Base-by-base conservation (phyloP, 2,113 vertebrate species). In the Rhipidura dahli region DNA sequence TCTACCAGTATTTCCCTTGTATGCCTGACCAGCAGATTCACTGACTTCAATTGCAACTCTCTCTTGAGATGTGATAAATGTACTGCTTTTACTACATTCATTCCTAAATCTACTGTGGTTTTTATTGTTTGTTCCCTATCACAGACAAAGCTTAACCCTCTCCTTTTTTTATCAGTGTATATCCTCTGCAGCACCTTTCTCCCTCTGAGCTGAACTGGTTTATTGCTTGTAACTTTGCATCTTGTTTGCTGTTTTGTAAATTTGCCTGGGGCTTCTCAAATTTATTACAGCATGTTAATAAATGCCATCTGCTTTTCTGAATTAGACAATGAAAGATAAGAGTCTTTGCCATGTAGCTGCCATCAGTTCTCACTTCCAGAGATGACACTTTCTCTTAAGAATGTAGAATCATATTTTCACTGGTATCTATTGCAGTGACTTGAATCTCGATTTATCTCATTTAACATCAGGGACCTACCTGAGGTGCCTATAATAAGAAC, bases 231-330 rank as follows among this genome's bases (percentile, higher is more conserved):
- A 92, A 85, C 47, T 59, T 83, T 3, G 5, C 66, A 50, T 90
- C 75, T 83, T 95, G 71, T 80, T 94, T 92, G 53, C 50, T 77
- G 54, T 45, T 90, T 90, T 95, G 39, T 87, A 53, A 87, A 7
- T 89, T 91, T 93, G 92, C 95, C 94, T 80, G 70, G 35, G 66
- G 94, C 79, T 93, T 80, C 71, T 88, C 70, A 86, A 90, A 80
- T 82, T 94, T 90, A 79, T 82, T 94, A 72, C 23, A 88, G 49
- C 53, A 80, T 77, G 76, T 90, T 93, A 88, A 95, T 90, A 97
- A 92, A 88, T 80, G 21, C 82, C 88, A 80, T 92, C 95, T 95
- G 79, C 79, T 79, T 50, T 88, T 88, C 57, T 80, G 28, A 80
- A 61, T 53, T 83, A 44, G 72, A 49, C 49, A 50, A 73, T 54